Evolutionary conservation across 1,140 invertebrate species (phyloP).

Genomic region (Magallana angulata): DNA sequence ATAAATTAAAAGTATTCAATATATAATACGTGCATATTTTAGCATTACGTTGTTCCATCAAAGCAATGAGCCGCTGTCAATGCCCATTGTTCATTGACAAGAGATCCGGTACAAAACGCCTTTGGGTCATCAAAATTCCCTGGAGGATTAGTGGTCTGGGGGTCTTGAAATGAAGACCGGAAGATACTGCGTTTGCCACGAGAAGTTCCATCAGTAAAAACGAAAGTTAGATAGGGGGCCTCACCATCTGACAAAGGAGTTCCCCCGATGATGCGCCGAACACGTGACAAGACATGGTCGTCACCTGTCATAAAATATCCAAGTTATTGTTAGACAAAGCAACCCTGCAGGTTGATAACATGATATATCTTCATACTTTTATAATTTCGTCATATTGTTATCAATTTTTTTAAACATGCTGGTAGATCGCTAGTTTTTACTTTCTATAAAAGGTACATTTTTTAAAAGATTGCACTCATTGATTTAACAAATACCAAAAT

Average conservation of each 20-base stretch:
- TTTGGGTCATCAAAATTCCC: background rate
- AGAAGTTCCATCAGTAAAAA: background rate
- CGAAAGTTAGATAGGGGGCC: slow-evolving; percentile 69
- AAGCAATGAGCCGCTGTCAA: slow-evolving; percentile 92
- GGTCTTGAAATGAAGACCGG: background rate
- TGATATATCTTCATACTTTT: too few relatives aligned
- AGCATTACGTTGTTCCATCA: slow-evolving; percentile 46
- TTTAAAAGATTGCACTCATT: too few relatives aligned
- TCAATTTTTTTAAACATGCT: too few relatives aligned
- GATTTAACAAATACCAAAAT: too few relatives aligned
- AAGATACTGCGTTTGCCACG: background rate
- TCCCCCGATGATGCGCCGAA: slow-evolving; percentile 71
- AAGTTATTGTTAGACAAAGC: too few relatives aligned
- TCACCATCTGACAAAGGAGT: slow-evolving; percentile 54
- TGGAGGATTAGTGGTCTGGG: too few relatives aligned
- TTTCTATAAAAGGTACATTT: too few relatives aligned
- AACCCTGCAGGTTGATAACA: too few relatives aligned
- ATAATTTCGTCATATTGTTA: too few relatives aligned
- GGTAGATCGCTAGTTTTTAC: too few relatives aligned
- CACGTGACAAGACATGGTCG: slow-evolving; percentile 29
- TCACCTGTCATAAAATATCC: background rate
- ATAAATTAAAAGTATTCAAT: too few relatives aligned
- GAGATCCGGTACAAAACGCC: slow-evolving; percentile 91
- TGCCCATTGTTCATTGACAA: slow-evolving; percentile 89
- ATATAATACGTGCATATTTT: background rate